Evolutionary conservation across 2,888 invertebrate species (phyloP), one percentile per base, ranked within the genome.

Genomic region (Belgica antarctica): DNA sequence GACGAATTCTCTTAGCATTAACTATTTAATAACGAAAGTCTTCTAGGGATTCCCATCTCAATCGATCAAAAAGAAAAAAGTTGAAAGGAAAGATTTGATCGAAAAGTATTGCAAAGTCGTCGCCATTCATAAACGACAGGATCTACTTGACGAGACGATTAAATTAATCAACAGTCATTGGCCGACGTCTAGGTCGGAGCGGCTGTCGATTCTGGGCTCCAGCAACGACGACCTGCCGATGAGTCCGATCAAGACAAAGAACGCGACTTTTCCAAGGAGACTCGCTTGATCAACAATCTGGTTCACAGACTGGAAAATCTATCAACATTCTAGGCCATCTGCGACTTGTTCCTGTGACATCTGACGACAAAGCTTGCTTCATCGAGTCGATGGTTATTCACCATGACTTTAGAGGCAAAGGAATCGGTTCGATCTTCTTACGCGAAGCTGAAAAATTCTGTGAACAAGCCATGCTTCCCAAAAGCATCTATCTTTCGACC

Each of bases 101-200:
- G 25, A 59, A 17, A 36, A 59, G 17, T 61, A 70, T 46, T 80
- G 80, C 72, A 77, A 78, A 76, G 85, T 91, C 73, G 81, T 90
- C 75, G 86, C 86, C 72, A 82, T 92, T 72, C 92, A 92, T 76
- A 83, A 86, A 75, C 81, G 88, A 76, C 88, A 88, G 47, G 85
- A 92, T 77, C 86, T 87, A 76, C 82, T 87, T 74, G 83, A 83
- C 76, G 83, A 86, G 76, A 90, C 91, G 76, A 90, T 89, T 77
- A 83, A 85, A 74, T 81, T 93, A 71, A 86, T 93, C 73, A 93
- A 93, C 78, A 85, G 87, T n/a, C 91, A 93, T 83, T 93, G 93
- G 93, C 89, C 89, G 72, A 84, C 92, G 75, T 91, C 92, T 76
- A 86, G 88, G 77, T 87, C 87, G 34, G 90, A 91, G 71, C 84